Conservation (phyloP, 2,113 vertebrate species). For the Mus spicilegus region DNA sequence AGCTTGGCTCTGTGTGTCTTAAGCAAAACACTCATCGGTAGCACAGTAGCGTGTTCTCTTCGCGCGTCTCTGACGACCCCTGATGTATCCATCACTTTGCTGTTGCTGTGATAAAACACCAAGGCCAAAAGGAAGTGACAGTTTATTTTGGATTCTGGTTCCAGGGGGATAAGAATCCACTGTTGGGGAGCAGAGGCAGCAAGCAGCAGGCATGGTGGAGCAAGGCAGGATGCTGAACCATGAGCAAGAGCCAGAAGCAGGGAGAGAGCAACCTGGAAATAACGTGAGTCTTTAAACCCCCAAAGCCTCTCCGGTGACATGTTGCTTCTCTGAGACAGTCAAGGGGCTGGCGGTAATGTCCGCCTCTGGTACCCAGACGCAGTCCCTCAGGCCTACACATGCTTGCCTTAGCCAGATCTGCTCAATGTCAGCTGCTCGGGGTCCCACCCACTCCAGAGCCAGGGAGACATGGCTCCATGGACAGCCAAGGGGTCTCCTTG, state of each 20-base stretch:
- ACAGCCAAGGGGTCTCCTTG: background rate
- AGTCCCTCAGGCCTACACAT: no score
- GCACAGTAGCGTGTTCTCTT: no score
- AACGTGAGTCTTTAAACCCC: background rate
- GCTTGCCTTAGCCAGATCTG: background rate
- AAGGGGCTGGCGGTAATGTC: background rate
- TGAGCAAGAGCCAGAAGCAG: background rate
- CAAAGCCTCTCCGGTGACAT: background rate
- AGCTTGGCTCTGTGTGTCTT: background rate
- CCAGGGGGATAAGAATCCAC: background rate
- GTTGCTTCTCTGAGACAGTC: background rate
- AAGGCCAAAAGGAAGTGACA: background rate
- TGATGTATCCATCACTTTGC: background rate
- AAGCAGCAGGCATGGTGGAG: background rate
- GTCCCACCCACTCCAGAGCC: background rate
- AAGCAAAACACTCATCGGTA: background rate
- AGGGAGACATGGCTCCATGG: background rate
- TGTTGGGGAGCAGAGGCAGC: background rate
- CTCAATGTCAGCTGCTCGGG: background rate
- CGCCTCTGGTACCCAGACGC: no score
- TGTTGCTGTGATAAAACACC: background rate
- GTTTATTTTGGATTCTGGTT: background rate
- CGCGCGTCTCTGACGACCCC: background rate
- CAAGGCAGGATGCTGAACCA: background rate
- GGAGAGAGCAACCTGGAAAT: background rate